These are phyloP conservation scores for Candoia aspera DNA, from an alignment of 2,113 vertebrate species.

Conservation along the genomic window DNA sequence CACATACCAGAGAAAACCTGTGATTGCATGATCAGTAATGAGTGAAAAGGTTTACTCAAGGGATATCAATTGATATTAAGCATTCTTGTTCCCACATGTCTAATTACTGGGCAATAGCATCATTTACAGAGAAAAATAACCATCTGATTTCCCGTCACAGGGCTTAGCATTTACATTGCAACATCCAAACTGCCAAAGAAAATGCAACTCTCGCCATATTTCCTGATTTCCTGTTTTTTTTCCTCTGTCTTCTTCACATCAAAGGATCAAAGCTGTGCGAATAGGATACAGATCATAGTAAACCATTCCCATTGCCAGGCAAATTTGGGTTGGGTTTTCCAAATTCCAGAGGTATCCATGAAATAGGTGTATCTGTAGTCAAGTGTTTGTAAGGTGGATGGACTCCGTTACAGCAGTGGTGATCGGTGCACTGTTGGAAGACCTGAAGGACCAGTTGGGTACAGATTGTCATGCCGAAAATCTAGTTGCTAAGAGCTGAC, in stretches of 20 bases:
- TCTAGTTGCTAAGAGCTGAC: neutral
- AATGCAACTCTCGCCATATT: neutral
- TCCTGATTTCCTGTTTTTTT: neutral
- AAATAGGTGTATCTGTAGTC: neutral
- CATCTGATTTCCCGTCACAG: constrained; percentile 52
- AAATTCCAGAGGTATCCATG: neutral
- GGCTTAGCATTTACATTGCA: constrained; percentile 23
- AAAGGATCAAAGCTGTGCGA: neutral
- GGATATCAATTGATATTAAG: constrained; percentile 26
- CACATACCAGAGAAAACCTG: neutral
- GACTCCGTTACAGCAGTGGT: neutral
- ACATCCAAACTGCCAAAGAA: neutral
- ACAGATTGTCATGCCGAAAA: neutral
- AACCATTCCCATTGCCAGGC: neutral
- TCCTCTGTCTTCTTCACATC: neutral
- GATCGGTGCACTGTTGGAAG: neutral
- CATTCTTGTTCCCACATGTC: constrained; percentile 42
- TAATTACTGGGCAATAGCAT: constrained; percentile 47
- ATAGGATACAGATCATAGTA: neutral
- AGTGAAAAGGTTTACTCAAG: constrained; percentile 34
- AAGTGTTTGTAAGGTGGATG: neutral
- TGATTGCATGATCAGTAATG: neutral
- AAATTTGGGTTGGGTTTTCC: neutral
- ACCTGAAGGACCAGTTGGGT: neutral
- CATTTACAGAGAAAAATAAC: constrained; percentile 51